phyloP scores from a whole-genome alignment of 2,888 invertebrate genomes.

The Bhutanitis thaidina region DNA sequence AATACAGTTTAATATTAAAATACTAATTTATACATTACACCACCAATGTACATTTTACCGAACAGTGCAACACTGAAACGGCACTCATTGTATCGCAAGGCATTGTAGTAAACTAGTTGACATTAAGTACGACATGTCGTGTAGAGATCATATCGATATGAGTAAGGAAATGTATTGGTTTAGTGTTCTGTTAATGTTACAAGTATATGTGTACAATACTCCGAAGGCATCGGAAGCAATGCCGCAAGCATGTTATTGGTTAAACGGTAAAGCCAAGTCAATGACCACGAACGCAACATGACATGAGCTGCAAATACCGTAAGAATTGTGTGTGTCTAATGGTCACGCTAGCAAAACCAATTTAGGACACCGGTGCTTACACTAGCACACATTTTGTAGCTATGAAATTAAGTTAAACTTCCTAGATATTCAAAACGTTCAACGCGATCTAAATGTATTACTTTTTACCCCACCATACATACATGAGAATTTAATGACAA shows the following conservation, averaged over 20 bases:
- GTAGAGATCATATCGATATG: too few species aligned
- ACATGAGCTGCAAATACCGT: constrained; percentile 56
- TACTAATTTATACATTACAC: too few species aligned
- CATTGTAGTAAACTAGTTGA: too few species aligned
- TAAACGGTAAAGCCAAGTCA: constrained; percentile 63
- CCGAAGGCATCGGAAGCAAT: constrained; percentile 5
- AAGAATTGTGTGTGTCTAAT: constrained; percentile 36
- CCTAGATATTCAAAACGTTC: constrained; percentile 5
- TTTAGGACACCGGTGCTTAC: constrained; percentile 39
- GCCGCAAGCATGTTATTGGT: constrained; percentile 21
- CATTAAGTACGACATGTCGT: too few species aligned
- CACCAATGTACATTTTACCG: too few species aligned
- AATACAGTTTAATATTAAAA: too few species aligned
- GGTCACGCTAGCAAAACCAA: constrained; percentile 41
- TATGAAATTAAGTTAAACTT: constrained; percentile 16
- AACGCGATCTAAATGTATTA: constrained; percentile 1
- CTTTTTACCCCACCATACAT: constrained; percentile 2
- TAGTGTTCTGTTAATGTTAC: background rate
- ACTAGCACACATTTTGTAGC: constrained; percentile 20
- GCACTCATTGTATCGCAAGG: too few species aligned
- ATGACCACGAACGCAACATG: constrained; percentile 54
- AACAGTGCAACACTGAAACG: too few species aligned
- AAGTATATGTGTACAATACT: constrained; percentile 1
- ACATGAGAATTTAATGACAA: constrained; percentile 14
- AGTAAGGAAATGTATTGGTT: too few species aligned